Evolutionary conservation across 2,888 invertebrate species (phyloP).

Genomic region (Acrobasis suavella): DNA sequence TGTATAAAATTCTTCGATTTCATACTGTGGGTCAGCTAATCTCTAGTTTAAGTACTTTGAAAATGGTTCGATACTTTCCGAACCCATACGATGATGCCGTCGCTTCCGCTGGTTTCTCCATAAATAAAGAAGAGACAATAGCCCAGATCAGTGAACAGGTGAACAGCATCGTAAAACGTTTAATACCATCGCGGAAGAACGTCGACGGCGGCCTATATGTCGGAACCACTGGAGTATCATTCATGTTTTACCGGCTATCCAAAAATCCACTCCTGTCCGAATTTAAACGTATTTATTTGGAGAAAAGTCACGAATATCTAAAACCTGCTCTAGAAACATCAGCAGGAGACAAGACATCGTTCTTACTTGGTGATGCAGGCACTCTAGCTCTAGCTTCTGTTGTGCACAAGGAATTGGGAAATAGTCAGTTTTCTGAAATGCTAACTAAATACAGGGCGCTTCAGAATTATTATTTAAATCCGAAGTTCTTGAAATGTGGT

Average conservation of each 20-base stretch:
- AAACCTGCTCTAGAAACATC: slow-evolving; percentile 83
- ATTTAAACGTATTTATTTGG: slow-evolving; percentile 73
- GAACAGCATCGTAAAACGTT: slow-evolving; percentile 57
- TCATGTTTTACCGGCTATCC: slow-evolving; percentile 88
- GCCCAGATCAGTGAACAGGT: slow-evolving; percentile 58
- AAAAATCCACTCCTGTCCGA: slow-evolving; percentile 76
- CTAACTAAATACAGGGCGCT: slow-evolving; percentile 67
- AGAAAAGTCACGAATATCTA: slow-evolving; percentile 84
- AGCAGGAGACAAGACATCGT: slow-evolving; percentile 85
- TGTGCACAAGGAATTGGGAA: slow-evolving; percentile 78
- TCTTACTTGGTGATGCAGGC: slow-evolving; percentile 91
- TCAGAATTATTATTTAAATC: slow-evolving; percentile 56
- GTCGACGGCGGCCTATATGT: slow-evolving; percentile 86
- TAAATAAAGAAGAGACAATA: slow-evolving; percentile 47
- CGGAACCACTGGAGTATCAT: slow-evolving; percentile 87
- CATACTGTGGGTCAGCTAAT: slow-evolving; percentile 41
- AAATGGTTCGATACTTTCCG: slow-evolving; percentile 71
- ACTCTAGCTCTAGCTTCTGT: slow-evolving; percentile 88
- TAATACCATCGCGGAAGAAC: slow-evolving; percentile 61
- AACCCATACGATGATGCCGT: slow-evolving; percentile 64
- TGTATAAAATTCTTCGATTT: slow-evolving; percentile 36
- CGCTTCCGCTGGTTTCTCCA: slow-evolving; percentile 38
- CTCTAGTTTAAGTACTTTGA: slow-evolving; percentile 38
- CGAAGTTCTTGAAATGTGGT: slow-evolving; percentile 84
- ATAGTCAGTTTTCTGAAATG: slow-evolving; percentile 56